Conservation (phyloP, 2,888 invertebrate genomes). For the Callimorpha dominula region DNA sequence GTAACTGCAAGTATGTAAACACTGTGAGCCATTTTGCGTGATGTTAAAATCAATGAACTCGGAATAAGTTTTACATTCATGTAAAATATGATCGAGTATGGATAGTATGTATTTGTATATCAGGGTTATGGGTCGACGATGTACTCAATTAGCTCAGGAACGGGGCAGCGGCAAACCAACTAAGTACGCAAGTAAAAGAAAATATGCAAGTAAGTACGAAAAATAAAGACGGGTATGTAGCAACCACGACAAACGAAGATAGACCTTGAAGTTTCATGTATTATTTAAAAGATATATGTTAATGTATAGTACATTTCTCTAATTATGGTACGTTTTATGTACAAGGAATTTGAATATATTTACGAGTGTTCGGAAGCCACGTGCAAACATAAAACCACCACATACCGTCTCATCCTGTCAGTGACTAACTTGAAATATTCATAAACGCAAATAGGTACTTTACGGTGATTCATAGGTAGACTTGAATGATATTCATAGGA, state of each 20-base stretch:
- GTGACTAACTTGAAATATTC: constrained; percentile 7
- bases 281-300: background rate
- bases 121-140: background rate
- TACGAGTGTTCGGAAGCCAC: constrained; percentile 13
- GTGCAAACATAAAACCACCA: constrained; percentile 31
- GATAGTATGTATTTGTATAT: no score
- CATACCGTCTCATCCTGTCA: constrained; percentile 20
- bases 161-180: background rate
- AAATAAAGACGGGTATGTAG: background rate
- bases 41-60: background rate
- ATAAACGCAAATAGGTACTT: constrained; percentile 6
- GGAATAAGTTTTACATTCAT: constrained; percentile 16
- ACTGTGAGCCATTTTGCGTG: constrained; percentile 12
- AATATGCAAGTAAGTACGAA: background rate
- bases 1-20: constrained; percentile 38
- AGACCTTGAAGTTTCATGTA: constrained; percentile 9
- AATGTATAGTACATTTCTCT: background rate
- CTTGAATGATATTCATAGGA: background rate
- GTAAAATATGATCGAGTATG: background rate
- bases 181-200: no score
- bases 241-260: constrained; percentile 2
- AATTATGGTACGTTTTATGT: background rate
- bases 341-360: constrained; percentile 13
- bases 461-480: background rate
- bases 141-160: background rate